These are phyloP conservation scores for Thaumetopoea pityocampa DNA, from an alignment of 1,140 invertebrate genomes.

Conservation along the genomic window DNA sequence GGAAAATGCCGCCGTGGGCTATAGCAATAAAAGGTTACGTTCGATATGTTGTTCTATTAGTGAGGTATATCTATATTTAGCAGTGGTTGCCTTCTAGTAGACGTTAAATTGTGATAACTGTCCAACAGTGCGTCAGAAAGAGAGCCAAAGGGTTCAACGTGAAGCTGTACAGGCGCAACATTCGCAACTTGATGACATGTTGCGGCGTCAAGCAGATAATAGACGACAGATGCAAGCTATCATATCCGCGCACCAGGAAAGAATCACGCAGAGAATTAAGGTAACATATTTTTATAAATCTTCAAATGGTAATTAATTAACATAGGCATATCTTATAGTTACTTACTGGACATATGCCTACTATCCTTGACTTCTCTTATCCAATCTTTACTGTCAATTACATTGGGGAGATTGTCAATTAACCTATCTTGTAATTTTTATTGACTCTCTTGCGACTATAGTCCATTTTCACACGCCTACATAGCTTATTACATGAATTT, in stretches of 20 bases:
- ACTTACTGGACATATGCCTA: no score
- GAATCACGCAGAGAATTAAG: slow-evolving; percentile 69
- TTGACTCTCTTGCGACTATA: no score
- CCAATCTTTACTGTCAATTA: no score
- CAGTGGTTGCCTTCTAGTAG: neutral
- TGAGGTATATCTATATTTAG: no score
- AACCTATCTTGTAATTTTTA: no score
- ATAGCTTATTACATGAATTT: no score
- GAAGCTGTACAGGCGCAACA: slow-evolving; percentile 56
- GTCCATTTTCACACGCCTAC: no score
- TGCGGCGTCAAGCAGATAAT: slow-evolving; percentile 55
- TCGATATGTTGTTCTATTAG: no score
- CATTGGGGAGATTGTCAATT: no score
- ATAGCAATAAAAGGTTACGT: no score
- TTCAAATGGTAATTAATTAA: neutral
- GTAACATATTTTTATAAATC: slow-evolving; percentile 24
- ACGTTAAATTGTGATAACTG: neutral
- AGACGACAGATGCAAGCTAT: slow-evolving; percentile 62
- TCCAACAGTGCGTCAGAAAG: slow-evolving; percentile 59
- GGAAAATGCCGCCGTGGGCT: no score
- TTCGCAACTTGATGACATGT: slow-evolving; percentile 56
- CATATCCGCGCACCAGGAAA: slow-evolving; percentile 65
- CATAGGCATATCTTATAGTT: neutral
- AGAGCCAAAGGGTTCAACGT: slow-evolving; percentile 59
- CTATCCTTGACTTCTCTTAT: no score